Evolutionary conservation across 1,140 invertebrate genomes (phyloP).

Genomic region (Pseudomyrmex pallidus): DNA sequence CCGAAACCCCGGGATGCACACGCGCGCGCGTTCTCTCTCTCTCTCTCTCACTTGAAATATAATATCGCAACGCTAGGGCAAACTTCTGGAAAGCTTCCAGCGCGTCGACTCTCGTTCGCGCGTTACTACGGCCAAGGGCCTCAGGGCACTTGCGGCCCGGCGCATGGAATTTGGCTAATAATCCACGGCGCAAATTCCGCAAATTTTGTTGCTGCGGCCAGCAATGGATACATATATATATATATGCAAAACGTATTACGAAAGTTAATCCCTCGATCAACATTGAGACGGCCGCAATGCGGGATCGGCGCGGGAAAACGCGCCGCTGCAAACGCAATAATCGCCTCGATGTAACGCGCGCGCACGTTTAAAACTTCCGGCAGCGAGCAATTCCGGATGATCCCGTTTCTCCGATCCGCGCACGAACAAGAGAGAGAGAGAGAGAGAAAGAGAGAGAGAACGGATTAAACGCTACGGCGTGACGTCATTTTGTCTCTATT

Average conservation of each 20-base stretch:
- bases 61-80: neutral
- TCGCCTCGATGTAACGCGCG: conserved; percentile 7
- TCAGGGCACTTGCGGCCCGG: neutral
- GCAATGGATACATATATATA: neutral
- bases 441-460: neutral
- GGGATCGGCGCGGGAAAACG: neutral
- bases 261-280: conserved; percentile 54
- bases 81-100: conserved; percentile 39
- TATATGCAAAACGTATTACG: conserved; percentile 18
- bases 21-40: neutral
- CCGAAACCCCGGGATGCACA: neutral
- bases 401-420: neutral
- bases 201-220: conserved; percentile 19
- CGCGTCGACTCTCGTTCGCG: neutral
- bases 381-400: conserved; percentile 5
- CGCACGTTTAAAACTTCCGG: conserved; percentile 25
- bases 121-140: neutral
- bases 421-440: neutral
- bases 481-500: conserved; percentile 42
- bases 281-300: conserved; percentile 23
- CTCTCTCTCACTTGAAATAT: conserved; percentile 5
- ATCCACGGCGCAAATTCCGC: conserved; percentile 36
- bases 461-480: conserved; percentile 37
- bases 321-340: conserved; percentile 9
- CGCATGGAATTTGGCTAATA: conserved; percentile 57